Evolutionary conservation across 2,888 invertebrate genomes (phyloP).

Genomic region (Tenthredo notha): DNA sequence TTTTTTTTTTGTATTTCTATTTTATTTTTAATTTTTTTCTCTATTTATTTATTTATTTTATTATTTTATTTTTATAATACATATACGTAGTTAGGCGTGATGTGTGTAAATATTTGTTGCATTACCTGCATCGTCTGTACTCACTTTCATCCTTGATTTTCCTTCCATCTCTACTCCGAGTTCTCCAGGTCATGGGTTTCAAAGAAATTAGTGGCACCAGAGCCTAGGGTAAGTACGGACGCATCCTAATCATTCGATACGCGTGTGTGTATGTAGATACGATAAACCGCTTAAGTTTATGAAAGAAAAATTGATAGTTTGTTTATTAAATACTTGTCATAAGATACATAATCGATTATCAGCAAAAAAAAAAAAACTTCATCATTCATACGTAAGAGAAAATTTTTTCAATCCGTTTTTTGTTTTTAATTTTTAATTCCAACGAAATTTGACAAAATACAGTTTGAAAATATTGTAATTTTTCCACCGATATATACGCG

Average conservation of each 20-base stretch:
- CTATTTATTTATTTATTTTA: not conserved
- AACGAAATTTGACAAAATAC: not conserved
- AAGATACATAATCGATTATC: not conserved
- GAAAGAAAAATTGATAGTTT: not conserved
- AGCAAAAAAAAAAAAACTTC: not conserved
- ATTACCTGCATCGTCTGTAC: not conserved
- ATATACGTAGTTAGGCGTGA: not conserved
- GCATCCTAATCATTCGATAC: not conserved
- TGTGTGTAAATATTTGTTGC: constrained; percentile 11
- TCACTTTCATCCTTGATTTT: constrained; percentile 37
- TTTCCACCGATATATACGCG: not conserved
- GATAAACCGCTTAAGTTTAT: not conserved
- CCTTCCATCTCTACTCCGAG: not conserved
- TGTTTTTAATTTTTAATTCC: not conserved
- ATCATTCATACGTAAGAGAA: not conserved
- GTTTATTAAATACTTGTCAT: not conserved
- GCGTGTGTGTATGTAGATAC: too few species aligned
- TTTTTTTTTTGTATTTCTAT: not conserved
- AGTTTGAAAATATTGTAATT: not conserved
- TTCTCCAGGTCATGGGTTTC: constrained; percentile 6
- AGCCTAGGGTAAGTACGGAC: constrained; percentile 23
- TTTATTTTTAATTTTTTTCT: too few species aligned
- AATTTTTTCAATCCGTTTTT: not conserved
- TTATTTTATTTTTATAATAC: not conserved
- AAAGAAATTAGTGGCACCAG: constrained; percentile 21